These are phyloP conservation scores for Microchirus variegatus DNA, from an alignment of 2,797 vertebrate species.

Conservation along the genomic window DNA sequence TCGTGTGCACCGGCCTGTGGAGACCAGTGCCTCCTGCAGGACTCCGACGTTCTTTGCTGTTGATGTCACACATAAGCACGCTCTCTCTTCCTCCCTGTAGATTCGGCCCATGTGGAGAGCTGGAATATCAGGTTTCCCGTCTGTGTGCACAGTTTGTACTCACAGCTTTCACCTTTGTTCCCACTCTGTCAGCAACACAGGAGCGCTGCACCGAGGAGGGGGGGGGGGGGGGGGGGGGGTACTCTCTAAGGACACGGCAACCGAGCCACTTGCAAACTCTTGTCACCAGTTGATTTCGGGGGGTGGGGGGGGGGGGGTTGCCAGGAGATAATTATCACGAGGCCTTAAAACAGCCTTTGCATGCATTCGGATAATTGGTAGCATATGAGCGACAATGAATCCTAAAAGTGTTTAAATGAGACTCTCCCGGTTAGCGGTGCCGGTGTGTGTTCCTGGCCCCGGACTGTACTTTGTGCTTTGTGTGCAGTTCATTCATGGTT, in stretches of 20 bases:
- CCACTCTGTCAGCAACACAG: constrained; percentile 68
- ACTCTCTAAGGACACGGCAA: constrained; percentile 52
- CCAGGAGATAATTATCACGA: constrained; percentile 62
- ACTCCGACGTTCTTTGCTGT: constrained; percentile 65
- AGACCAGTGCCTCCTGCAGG: constrained; percentile 45
- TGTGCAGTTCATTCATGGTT: constrained; percentile 64
- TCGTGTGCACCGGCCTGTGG: constrained; percentile 9
- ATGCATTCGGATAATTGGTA: constrained; percentile 52
- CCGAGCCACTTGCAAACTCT: constrained; percentile 32
- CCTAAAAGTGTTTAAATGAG: constrained; percentile 53
- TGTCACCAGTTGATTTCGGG: constrained; percentile 45
- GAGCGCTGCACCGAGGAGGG: constrained; percentile 58
- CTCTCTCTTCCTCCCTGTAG: constrained; percentile 51
- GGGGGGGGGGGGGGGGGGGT: too few species aligned
- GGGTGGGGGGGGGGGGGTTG: too few species aligned
- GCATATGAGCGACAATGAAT: constrained; percentile 43
- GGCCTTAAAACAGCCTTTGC: constrained; percentile 47
- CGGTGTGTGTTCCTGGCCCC: constrained; percentile 2
- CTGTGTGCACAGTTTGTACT: constrained; percentile 79
- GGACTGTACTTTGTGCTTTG: constrained; percentile 1
- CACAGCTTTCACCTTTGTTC: constrained; percentile 74
- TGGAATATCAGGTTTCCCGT: constrained; percentile 80
- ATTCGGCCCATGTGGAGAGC: constrained; percentile 60
- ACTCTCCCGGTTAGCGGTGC: constrained; percentile 35
- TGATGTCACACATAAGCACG: constrained; percentile 42